These are phyloP conservation scores for Pangasius krempfi DNA, from an alignment of 2,797 vertebrate genomes.

Conservation along the genomic window DNA sequence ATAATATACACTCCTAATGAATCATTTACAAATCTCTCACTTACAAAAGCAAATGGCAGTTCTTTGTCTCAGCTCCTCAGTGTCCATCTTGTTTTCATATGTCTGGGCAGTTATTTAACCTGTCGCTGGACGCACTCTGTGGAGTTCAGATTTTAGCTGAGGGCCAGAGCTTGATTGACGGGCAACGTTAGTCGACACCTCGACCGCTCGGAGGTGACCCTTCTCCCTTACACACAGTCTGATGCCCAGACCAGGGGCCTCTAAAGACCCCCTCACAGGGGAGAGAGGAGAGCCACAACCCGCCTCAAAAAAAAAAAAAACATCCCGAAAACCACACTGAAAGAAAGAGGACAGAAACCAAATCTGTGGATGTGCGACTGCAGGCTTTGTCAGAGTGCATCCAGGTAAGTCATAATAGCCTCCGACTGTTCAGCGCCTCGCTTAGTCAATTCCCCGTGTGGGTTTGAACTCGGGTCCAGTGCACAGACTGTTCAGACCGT, in stretches of 20 bases:
- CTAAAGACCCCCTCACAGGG: conserved; percentile 43
- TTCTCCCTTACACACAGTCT: conserved; percentile 70
- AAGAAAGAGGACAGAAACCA: conserved; percentile 42
- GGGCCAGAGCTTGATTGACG: conserved; percentile 75
- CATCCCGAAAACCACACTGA: conserved; percentile 4
- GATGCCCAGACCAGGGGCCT: conserved; percentile 62
- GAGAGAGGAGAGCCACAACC: conserved; percentile 57
- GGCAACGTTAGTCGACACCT: conserved; percentile 75
- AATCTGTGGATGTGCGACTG: conserved; percentile 46
- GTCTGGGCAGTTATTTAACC: conserved; percentile 71
- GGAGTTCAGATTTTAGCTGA: conserved; percentile 68
- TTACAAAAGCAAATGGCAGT: conserved; percentile 20
- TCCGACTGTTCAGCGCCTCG: conserved; percentile 24
- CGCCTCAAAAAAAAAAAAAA: conserved; percentile 63
- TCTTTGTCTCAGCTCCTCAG: conserved; percentile 32
- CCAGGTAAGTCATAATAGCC: conserved; percentile 51
- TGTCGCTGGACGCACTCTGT: conserved; percentile 63
- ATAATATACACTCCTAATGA: neutral
- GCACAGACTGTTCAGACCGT: conserved; percentile 30
- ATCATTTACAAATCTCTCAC: conserved; percentile 27
- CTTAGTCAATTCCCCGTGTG: conserved; percentile 44
- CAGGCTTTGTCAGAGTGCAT: conserved; percentile 55
- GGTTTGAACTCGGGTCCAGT: conserved; percentile 34
- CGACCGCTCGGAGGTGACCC: conserved; percentile 69
- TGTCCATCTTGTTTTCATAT: conserved; percentile 56